Percentiles rank a stretch among this genome's conserved stretches.
phyloP scores from a whole-genome alignment of 2,113 vertebrate genomes.

The Lates calcarifer region DNA sequence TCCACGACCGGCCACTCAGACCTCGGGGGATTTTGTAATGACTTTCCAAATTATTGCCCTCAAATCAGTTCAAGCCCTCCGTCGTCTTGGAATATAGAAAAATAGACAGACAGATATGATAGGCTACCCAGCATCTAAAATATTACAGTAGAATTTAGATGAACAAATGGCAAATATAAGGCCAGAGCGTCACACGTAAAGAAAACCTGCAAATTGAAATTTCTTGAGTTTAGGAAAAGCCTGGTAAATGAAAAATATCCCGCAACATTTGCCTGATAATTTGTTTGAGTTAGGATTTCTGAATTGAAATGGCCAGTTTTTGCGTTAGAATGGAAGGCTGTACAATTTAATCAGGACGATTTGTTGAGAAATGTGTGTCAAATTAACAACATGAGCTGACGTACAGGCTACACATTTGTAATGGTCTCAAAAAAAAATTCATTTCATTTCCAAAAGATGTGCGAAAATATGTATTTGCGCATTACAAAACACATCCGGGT shows the following conservation, averaged over 20 bases:
- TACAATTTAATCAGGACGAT: not conserved
- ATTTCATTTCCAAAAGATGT: not conserved
- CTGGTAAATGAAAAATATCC: not conserved
- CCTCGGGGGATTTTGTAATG: constrained; percentile 62
- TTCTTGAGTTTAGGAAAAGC: not conserved
- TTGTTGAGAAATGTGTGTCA: constrained; percentile 1
- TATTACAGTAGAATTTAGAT: constrained; percentile 32
- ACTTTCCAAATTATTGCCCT: constrained; percentile 76
- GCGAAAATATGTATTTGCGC: not conserved
- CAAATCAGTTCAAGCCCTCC: constrained; percentile 55
- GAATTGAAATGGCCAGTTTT: not conserved
- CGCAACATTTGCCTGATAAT: not conserved
- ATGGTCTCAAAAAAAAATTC: not conserved
- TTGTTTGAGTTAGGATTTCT: not conserved
- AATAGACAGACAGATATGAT: constrained; percentile 9
- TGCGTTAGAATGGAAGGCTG: not conserved
- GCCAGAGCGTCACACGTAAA: not conserved
- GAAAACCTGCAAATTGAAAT: not conserved
- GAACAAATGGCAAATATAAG: not conserved
- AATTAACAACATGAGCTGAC: not conserved
- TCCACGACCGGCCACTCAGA: constrained; percentile 70
- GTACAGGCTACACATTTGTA: not conserved
- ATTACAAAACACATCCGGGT: not conserved
- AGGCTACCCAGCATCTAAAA: not conserved
- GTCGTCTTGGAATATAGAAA: constrained; percentile 67